These are phyloP conservation scores for Desmodus rotundus DNA, from an alignment of 2,113 vertebrate genomes.

Conservation along the genomic window DNA sequence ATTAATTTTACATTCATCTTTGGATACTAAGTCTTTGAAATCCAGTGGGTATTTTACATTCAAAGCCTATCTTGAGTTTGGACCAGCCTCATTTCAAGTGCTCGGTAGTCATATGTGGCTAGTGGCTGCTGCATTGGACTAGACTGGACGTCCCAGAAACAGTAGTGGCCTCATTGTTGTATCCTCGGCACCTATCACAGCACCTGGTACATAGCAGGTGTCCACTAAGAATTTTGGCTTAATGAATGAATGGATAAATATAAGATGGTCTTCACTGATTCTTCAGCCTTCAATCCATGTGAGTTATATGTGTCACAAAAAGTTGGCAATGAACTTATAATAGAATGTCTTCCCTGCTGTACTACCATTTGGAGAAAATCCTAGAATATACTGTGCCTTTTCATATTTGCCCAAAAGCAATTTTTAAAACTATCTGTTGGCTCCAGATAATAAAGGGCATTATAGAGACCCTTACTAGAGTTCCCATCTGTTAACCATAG, in stretches of 20 bases:
- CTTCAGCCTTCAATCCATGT: not conserved
- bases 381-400: slow-evolving; percentile 12
- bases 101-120: not conserved
- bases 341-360: not conserved
- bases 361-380: not conserved
- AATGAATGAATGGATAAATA: not conserved
- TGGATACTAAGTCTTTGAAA: not conserved
- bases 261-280: not conserved
- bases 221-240: not conserved
- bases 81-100: not conserved
- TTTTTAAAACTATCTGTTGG: not conserved
- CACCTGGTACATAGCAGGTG: not conserved
- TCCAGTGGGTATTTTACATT: not conserved
- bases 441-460: not conserved
- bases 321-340: slow-evolving; percentile 4
- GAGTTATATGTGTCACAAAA: not conserved
- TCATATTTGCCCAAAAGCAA: not conserved
- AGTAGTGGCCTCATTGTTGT: not conserved
- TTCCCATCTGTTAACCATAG: not conserved
- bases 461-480: not conserved
- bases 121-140: not conserved
- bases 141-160: not conserved
- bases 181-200: not conserved
- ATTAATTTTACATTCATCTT: not conserved
- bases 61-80: not conserved